Evolutionary conservation across 35 echinoderm and acorn worm species (phyloP).

Genomic region (Stichopus chloronotus): DNA sequence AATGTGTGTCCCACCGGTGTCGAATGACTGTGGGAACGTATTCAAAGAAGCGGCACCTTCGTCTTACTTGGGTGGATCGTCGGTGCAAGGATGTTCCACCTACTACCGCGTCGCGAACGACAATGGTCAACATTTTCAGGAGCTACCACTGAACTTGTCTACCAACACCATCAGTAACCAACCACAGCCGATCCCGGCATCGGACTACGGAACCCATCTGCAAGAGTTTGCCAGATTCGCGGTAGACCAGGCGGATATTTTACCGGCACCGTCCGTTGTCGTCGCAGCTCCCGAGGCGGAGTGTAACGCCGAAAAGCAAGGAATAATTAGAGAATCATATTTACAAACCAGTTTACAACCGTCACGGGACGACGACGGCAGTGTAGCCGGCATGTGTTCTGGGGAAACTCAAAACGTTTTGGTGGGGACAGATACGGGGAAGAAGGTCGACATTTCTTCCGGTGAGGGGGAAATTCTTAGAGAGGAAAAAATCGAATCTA

Average conservation of each 20-base stretch:
- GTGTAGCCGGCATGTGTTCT: constrained; percentile 27
- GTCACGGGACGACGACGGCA: background rate
- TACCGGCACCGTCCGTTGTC: background rate
- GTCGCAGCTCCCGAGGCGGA: background rate
- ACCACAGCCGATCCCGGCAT: background rate
- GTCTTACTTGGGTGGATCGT: background rate
- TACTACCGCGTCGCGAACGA: background rate
- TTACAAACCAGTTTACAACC: background rate
- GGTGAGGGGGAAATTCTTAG: background rate
- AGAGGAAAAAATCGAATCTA: background rate
- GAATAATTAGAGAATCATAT: background rate
- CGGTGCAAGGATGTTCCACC: background rate
- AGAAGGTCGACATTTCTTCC: background rate
- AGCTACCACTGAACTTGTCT: constrained; percentile 2
- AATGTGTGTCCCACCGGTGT: background rate
- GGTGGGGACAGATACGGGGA: background rate
- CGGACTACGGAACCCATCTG: background rate
- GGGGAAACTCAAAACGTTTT: background rate
- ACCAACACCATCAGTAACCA: background rate
- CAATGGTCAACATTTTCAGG: background rate
- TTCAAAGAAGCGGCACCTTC: background rate
- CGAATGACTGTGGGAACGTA: background rate
- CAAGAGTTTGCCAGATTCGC: constrained; percentile 6
- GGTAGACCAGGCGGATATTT: background rate
- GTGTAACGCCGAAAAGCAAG: background rate